These are phyloP conservation scores for Mesochorus sp. DNA, from an alignment of 2,888 invertebrate genomes.

Conservation along the genomic window DNA sequence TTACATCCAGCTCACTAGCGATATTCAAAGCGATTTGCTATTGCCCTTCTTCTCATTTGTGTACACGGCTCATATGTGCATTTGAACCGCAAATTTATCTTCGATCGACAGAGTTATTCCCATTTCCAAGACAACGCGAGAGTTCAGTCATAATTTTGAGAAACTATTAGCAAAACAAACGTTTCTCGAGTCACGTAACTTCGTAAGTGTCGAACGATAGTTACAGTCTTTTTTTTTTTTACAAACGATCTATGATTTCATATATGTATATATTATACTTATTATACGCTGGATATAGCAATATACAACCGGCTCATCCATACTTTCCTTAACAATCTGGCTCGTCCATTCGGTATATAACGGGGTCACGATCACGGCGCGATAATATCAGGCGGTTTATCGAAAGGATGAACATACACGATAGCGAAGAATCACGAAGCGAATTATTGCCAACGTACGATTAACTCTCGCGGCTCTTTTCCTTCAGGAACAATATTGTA, in stretches of 20 bases:
- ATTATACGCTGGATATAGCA: not conserved
- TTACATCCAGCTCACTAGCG: constrained; percentile 31
- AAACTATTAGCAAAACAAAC: constrained; percentile 6
- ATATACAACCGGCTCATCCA: not conserved
- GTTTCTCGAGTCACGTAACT: not conserved
- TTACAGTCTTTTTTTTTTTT: not conserved
- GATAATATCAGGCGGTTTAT: constrained; percentile 43
- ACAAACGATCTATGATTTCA: not conserved
- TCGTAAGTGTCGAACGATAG: not conserved
- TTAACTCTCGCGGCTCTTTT: constrained; percentile 35
- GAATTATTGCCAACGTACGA: constrained; percentile 48
- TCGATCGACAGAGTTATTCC: constrained; percentile 69
- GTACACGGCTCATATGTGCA: constrained; percentile 59
- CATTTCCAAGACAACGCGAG: constrained; percentile 42
- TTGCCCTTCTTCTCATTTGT: constrained; percentile 38
- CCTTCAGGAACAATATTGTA: constrained; percentile 31
- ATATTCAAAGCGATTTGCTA: constrained; percentile 32
- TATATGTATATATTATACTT: too few species aligned
- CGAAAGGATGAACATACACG: constrained; percentile 29
- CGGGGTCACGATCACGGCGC: constrained; percentile 54
- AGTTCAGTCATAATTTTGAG: too few species aligned
- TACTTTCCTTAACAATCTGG: constrained; percentile 53
- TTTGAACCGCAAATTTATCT: constrained; percentile 74
- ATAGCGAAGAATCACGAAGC: constrained; percentile 31
- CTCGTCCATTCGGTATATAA: constrained; percentile 33